Percentiles rank a stretch among this genome's conserved stretches.
phyloP scores from a whole-genome alignment of 1,140 invertebrate genomes.

The Calycopis cecrops region DNA sequence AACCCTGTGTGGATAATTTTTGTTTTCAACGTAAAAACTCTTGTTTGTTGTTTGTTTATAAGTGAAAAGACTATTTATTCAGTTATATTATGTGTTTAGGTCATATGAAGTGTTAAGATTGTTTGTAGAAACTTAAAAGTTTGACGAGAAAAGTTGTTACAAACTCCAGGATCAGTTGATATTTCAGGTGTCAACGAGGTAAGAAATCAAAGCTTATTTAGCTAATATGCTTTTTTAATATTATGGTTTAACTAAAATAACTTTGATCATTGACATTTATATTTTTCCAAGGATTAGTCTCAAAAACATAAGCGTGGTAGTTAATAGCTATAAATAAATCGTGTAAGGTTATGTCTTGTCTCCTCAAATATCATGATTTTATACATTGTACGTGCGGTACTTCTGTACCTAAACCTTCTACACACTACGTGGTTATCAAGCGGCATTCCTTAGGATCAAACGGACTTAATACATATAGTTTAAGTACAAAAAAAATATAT shows the following conservation, averaged over 20 bases:
- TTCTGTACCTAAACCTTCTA: slow-evolving; percentile 4
- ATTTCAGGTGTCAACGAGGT: slow-evolving; percentile 75
- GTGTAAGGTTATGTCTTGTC: slow-evolving; percentile 64
- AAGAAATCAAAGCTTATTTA: slow-evolving; percentile 70
- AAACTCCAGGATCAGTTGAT: slow-evolving; percentile 69
- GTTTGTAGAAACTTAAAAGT: slow-evolving; percentile 54
- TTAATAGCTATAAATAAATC: slow-evolving; percentile 67
- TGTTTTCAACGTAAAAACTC: slow-evolving; percentile 63
- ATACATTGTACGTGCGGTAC: background rate
- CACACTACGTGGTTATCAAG: background rate
- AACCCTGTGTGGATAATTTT: slow-evolving; percentile 65
- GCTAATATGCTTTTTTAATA: slow-evolving; percentile 54
- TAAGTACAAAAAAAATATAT: too few relatives aligned
- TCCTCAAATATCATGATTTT: slow-evolving; percentile 34
- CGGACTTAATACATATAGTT: too few relatives aligned
- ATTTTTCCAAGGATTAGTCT: background rate
- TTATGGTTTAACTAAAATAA: background rate
- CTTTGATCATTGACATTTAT: background rate
- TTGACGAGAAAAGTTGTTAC: slow-evolving; percentile 66
- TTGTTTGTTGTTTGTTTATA: slow-evolving; percentile 63
- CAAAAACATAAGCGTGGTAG: slow-evolving; percentile 13
- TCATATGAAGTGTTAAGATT: slow-evolving; percentile 42
- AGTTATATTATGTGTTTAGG: slow-evolving; percentile 47
- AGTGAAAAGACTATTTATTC: slow-evolving; percentile 52
- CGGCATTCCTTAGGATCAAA: too few relatives aligned